Evolutionary conservation across 1,140 invertebrate genomes (phyloP).

Genomic region (Maniola jurtina): DNA sequence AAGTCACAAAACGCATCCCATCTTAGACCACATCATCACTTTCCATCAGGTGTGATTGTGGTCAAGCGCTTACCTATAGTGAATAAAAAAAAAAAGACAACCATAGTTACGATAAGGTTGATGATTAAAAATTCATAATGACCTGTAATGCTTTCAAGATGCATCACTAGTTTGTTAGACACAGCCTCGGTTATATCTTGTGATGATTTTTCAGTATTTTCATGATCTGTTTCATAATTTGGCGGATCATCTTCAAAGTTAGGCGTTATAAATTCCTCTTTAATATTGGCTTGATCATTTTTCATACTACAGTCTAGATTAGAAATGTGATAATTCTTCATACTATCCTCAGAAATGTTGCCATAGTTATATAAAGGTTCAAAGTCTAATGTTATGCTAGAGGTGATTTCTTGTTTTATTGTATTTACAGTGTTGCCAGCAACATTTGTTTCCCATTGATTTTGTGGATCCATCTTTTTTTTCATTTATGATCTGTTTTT

Average conservation of each 20-base stretch:
- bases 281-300: slow-evolving; percentile 49
- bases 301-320: slow-evolving; percentile 6
- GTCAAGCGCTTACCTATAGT: too few species aligned
- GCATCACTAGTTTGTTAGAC: slow-evolving; percentile 3
- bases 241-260: slow-evolving; percentile 22
- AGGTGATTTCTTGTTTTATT: slow-evolving; percentile 23
- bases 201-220: slow-evolving; percentile 2
- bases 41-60: too few species aligned
- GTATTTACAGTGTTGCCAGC: background rate
- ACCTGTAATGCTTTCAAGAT: slow-evolving; percentile 7
- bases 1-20: too few species aligned
- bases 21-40: too few species aligned
- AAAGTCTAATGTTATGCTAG: slow-evolving; percentile 25
- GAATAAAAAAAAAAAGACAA: too few species aligned
- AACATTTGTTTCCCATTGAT: background rate
- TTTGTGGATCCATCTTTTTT: slow-evolving; percentile 11
- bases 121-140: background rate
- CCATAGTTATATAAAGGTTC: slow-evolving; percentile 23
- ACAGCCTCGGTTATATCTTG: background rate
- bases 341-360: background rate
- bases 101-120: too few species aligned
- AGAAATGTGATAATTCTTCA: background rate
- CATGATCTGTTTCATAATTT: slow-evolving; percentile 21
- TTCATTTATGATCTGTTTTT: background rate
- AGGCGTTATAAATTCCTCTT: slow-evolving; percentile 40